phyloP scores from a whole-genome alignment of 2,888 invertebrate species.

The Drosophila glabriapex region DNA sequence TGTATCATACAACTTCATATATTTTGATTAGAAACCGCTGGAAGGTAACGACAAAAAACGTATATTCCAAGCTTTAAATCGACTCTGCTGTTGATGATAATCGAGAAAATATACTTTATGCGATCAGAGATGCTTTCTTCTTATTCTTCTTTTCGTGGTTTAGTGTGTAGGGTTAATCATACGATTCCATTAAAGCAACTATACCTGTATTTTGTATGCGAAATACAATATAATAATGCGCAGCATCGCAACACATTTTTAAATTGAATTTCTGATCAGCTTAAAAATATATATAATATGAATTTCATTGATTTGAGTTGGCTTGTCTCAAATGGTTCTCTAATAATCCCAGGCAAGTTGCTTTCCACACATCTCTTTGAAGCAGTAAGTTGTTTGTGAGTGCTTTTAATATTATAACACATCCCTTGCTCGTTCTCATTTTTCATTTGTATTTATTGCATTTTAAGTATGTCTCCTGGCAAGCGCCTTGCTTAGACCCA shows the following conservation, averaged over 20 bases:
- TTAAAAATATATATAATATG: not conserved
- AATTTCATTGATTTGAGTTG: not conserved
- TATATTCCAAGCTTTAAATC: not conserved
- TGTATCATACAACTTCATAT: not conserved
- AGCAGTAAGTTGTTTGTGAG: conserved; percentile 9
- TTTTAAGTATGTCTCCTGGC: conserved; percentile 55
- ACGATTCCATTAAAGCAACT: not conserved
- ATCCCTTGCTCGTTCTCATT: conserved; percentile 19
- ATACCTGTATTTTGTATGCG: not conserved
- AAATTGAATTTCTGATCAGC: not conserved
- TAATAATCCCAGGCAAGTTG: not conserved
- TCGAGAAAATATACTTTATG: not conserved
- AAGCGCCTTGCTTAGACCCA: conserved; percentile 1
- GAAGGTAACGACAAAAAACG: not conserved
- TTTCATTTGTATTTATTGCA: conserved; percentile 61
- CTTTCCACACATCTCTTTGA: not conserved
- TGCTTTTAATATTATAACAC: conserved; percentile 25
- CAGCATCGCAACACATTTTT: not conserved
- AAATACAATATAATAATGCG: too few species aligned
- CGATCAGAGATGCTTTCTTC: not conserved
- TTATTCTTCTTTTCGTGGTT: not conserved
- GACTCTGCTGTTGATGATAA: not conserved
- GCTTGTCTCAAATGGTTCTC: not conserved
- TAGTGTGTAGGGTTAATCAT: not conserved
- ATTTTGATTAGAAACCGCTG: not conserved